Conservation (phyloP, 2,888 invertebrate genomes). For the Epiblema foenella region DNA sequence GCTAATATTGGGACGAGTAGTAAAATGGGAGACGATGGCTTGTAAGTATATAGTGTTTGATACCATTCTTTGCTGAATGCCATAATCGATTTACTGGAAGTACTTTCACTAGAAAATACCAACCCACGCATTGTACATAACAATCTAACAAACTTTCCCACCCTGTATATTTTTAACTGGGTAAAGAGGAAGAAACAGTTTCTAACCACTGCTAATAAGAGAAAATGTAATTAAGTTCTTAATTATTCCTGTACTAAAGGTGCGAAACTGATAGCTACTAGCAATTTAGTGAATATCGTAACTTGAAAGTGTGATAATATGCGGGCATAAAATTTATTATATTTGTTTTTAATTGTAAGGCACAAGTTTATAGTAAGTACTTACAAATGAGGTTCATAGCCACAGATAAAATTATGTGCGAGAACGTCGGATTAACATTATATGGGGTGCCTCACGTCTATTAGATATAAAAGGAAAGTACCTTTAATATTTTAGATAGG, state of each 20-base stretch:
- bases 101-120: no score
- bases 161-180: neutral
- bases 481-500: no score
- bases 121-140: no score
- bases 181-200: conserved; percentile 11
- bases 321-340: neutral
- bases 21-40: neutral
- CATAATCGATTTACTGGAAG: no score
- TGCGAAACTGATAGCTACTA: conserved; percentile 3
- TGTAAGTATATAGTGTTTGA: no score
- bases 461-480: no score
- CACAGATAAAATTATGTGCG: neutral
- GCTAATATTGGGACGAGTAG: neutral
- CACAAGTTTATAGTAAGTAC: neutral
- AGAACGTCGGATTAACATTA: no score
- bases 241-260: conserved; percentile 3
- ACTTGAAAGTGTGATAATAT: conserved; percentile 8
- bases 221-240: neutral
- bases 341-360: conserved; percentile 4
- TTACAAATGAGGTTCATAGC: neutral
- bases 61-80: no score
- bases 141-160: neutral
- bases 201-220: conserved; percentile 12
- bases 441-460: no score
- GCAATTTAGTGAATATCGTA: neutral